Evolutionary conservation across 2,888 invertebrate species (phyloP).

Genomic region (Stratiomys singularior): DNA sequence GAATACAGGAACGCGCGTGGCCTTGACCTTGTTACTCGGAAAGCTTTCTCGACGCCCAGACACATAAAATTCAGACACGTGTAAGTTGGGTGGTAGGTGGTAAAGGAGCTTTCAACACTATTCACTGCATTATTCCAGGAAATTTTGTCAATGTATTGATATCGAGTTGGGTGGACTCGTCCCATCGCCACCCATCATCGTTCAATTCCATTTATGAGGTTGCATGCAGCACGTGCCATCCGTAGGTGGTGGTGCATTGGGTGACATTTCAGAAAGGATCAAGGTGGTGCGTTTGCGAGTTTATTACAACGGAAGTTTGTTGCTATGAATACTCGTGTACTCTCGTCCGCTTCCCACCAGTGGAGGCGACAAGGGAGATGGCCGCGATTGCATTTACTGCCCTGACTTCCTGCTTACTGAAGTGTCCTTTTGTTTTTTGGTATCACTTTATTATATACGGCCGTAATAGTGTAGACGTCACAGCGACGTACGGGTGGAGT

Average conservation of each 20-base stretch:
- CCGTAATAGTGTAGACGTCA: background rate
- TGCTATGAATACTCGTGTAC: constrained; percentile 7
- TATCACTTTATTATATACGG: background rate
- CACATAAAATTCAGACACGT: constrained; percentile 25
- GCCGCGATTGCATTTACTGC: constrained; percentile 24
- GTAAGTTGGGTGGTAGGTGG: constrained; percentile 10
- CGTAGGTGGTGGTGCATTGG: constrained; percentile 23
- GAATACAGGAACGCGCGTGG: constrained; percentile 29
- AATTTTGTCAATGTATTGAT: constrained; percentile 30
- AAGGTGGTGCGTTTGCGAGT: background rate
- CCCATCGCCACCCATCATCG: background rate
- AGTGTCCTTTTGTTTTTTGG: constrained; percentile 34
- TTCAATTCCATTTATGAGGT: background rate
- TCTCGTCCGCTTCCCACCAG: background rate
- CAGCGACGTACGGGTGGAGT: background rate
- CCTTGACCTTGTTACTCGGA: constrained; percentile 52
- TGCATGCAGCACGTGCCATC: constrained; percentile 34
- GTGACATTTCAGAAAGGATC: background rate
- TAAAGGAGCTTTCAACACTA: background rate
- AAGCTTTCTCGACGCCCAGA: constrained; percentile 47
- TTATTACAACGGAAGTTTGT: constrained; percentile 38
- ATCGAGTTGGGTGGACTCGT: background rate
- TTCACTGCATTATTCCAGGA: background rate
- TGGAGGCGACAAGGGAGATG: background rate
- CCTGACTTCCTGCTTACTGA: constrained; percentile 34